Evolutionary conservation across 2,113 vertebrate genomes (phyloP).

Genomic region (Paradisaea rubra): DNA sequence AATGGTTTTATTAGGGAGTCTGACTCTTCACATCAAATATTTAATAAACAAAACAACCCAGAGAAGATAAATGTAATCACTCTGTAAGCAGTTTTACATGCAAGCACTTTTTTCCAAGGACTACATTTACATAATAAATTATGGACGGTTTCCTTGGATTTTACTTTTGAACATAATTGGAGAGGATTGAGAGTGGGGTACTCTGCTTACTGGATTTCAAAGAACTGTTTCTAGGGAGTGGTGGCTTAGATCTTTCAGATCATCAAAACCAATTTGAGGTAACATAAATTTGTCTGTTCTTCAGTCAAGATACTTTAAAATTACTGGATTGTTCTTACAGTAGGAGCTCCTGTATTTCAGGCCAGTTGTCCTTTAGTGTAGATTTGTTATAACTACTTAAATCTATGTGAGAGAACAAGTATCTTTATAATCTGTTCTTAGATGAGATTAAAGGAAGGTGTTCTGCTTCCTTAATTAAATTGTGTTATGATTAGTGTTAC

Average conservation of each 20-base stretch:
- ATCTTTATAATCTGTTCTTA: constrained; percentile 14
- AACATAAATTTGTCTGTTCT: neutral
- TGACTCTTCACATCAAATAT: neutral
- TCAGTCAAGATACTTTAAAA: neutral
- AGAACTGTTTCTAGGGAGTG: neutral
- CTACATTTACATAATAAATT: neutral
- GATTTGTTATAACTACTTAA: neutral
- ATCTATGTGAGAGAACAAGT: neutral
- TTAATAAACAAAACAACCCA: neutral
- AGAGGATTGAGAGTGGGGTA: neutral
- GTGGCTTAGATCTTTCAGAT: neutral
- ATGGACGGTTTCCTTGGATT: neutral
- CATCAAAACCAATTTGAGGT: neutral
- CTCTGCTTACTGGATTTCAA: neutral
- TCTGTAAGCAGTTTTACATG: neutral
- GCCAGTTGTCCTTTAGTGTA: neutral
- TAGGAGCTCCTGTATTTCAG: neutral
- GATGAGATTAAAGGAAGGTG: constrained; percentile 21
- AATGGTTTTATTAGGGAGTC: neutral
- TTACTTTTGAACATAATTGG: neutral
- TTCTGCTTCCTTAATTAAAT: constrained; percentile 9
- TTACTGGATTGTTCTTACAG: neutral
- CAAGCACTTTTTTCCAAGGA: neutral
- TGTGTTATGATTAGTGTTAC: neutral
- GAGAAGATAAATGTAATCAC: neutral